phyloP scores from a whole-genome alignment of 2,113 vertebrate species.

The Cygnus buccinator region DNA sequence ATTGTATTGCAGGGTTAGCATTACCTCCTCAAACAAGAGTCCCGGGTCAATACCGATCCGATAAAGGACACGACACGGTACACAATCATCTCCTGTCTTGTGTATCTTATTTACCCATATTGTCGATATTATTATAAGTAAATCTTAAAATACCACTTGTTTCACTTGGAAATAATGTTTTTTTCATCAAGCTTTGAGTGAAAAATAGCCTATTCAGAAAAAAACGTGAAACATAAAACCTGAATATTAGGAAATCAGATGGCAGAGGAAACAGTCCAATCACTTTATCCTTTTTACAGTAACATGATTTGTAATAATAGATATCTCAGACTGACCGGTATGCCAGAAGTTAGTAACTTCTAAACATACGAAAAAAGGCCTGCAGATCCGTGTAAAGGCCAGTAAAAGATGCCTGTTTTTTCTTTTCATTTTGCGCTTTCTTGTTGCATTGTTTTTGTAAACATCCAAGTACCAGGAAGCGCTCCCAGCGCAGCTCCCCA shows the following conservation, averaged over 20 bases:
- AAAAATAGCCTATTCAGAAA: neutral
- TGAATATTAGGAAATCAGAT: neutral
- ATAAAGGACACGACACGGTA: neutral
- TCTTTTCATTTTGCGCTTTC: neutral
- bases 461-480: too few relatives aligned
- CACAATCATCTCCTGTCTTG: neutral
- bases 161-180: neutral
- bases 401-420: neutral
- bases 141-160: neutral
- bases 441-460: too few relatives aligned
- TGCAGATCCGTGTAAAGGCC: neutral
- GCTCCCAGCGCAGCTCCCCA: too few relatives aligned
- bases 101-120: rapidly evolving
- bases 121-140: rapidly evolving
- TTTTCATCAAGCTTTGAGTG: neutral
- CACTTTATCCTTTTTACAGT: neutral
- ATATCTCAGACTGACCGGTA: too few relatives aligned
- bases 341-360: neutral
- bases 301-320: neutral
- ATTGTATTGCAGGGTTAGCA: slow-evolving; percentile 22
- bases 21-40: slow-evolving; percentile 27
- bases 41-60: neutral
- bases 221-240: neutral
- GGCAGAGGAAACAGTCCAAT: neutral
- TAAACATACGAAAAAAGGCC: too few relatives aligned